Evolutionary conservation across 1,140 invertebrate genomes (phyloP).

Genomic region (Drosophila kanapiae): DNA sequence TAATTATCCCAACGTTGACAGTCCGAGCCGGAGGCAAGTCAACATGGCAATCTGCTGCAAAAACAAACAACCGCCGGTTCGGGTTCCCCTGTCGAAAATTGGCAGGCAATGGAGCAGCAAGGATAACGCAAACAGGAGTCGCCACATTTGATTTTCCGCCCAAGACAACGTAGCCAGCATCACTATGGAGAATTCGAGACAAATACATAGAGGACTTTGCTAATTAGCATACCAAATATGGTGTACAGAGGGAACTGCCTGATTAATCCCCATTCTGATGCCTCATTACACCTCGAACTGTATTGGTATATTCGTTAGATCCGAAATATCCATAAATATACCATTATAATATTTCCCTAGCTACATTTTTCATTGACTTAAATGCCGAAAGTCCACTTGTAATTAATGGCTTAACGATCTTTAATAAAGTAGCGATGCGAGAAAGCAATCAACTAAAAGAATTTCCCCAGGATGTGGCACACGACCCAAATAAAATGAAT

Average conservation of each 20-base stretch:
- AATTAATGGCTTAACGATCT: conserved; percentile 16
- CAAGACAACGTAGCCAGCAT: neutral
- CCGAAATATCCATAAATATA: no score
- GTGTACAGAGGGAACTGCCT: neutral
- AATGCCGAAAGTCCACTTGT: neutral
- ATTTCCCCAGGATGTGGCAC: conserved; percentile 21
- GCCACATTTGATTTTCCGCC: conserved; percentile 28
- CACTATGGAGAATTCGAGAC: neutral
- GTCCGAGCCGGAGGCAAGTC: conserved; percentile 37
- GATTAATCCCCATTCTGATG: no score
- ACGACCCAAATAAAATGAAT: conserved; percentile 24
- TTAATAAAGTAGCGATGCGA: conserved; percentile 6
- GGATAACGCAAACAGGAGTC: conserved; percentile 21
- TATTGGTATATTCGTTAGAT: neutral
- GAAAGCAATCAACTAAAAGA: conserved; percentile 21
- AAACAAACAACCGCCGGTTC: conserved; percentile 33
- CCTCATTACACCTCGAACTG: no score
- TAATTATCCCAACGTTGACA: conserved; percentile 64
- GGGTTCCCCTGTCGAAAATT: conserved; percentile 34
- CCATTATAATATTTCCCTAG: no score
- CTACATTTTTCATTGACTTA: neutral
- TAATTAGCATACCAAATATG: conserved; percentile 36
- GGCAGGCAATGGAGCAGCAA: conserved; percentile 46
- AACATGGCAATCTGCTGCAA: conserved; percentile 45
- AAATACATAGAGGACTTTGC: conserved; percentile 5